Evolutionary conservation across 2,797 vertebrate genomes (phyloP), one percentile per base, ranked within the genome.

Genomic region (Crocidura indochinensis): DNA sequence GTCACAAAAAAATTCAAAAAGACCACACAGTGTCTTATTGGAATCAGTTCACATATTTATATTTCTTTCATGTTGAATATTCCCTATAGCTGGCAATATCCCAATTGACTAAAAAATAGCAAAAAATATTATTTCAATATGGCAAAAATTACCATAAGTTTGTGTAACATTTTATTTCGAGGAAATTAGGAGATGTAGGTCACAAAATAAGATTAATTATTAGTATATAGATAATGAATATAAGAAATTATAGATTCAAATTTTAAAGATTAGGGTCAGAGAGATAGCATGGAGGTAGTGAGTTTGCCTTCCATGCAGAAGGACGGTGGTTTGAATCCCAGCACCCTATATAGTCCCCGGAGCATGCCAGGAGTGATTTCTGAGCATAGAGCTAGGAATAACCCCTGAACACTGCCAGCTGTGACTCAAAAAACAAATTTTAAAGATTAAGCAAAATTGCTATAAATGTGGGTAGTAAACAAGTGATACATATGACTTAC

Each of bases 1-100:
- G 0, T 1, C 10, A 49, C 64, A 86, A 74, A 6, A 3, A 84
- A 74, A 60, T 75, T 4, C 4, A 6, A 27, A 38, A 5, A 7
- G 19, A 4, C 2, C 65, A 60, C 0, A 26, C 8, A 75, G 47
- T 17, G 10, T 79, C 46, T 64, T 4, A 17, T 91, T 92, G 26
- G 53, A 47, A 1, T 77, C 12, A 44, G 14, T 72, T 14, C 26
- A 46, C 10, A 29, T 0, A 79, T 79, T 44, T 11, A 10, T 65
- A 31, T 78, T 46, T 3, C 12, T 75, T 75, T 53, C 17, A 26
- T n/a, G 75, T 67, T 74, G 27, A 68, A 80, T 60, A 87, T 92
- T 85, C 19, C 20, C 72, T 51, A 38, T 38, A 38, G 2, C 38
- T 3, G 8, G 0, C 15, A 90, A 49, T 31, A 67, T 8, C 2